phyloP scores from a whole-genome alignment of 2,113 vertebrate genomes.

The Phrynosoma blainvillii region DNA sequence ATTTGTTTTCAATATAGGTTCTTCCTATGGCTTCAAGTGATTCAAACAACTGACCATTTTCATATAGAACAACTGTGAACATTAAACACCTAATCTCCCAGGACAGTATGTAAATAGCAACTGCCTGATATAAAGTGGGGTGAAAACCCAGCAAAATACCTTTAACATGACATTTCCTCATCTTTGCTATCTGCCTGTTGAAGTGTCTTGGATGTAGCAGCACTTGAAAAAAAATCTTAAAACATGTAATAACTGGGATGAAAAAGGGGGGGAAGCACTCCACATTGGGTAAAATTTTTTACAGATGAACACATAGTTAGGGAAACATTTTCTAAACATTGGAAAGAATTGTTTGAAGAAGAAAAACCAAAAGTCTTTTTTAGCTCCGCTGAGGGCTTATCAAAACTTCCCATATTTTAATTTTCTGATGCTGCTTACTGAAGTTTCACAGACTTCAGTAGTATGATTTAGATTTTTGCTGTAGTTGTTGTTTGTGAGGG shows the following conservation, averaged over 20 bases:
- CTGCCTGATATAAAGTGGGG: background rate
- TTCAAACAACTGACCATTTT: background rate
- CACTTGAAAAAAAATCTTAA: constrained; percentile 13
- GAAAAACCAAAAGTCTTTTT: background rate
- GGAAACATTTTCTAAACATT: constrained; percentile 16
- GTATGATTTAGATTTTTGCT: background rate
- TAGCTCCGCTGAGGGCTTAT: background rate
- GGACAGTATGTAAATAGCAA: background rate
- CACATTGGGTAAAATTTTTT: background rate
- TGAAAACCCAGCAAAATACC: background rate
- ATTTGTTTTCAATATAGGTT: background rate
- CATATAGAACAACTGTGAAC: background rate
- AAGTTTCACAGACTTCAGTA: background rate
- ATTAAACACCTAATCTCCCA: background rate
- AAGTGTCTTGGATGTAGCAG: constrained; percentile 14
- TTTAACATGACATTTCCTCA: constrained; percentile 12
- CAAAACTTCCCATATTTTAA: background rate
- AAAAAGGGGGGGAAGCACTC: background rate
- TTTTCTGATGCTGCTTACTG: background rate
- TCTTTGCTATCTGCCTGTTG: constrained; percentile 8
- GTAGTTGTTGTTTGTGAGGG: background rate
- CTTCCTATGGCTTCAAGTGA: background rate
- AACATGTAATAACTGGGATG: background rate
- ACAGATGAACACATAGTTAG: background rate
- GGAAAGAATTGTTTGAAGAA: background rate